phyloP scores from a whole-genome alignment of 2,113 vertebrate genomes.

The Bombycilla garrulus region DNA sequence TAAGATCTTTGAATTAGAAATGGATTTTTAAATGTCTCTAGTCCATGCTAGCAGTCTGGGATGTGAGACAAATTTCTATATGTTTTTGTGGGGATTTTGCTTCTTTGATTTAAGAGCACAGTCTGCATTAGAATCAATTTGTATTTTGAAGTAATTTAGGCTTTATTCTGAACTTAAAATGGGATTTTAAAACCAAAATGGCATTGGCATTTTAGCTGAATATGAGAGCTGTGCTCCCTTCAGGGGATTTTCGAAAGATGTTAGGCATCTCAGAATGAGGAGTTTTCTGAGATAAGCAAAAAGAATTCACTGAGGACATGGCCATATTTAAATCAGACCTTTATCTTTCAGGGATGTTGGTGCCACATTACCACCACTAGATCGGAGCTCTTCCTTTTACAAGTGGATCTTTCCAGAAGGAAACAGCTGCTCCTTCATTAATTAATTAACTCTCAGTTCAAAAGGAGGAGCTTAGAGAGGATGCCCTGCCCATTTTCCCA shows the following conservation, averaged over 20 bases:
- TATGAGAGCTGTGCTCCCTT: not conserved
- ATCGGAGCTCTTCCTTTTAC: rapidly evolving
- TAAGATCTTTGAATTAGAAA: constrained; percentile 11
- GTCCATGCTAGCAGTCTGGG: not conserved
- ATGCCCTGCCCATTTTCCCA: rapidly evolving
- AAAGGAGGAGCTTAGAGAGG: not conserved
- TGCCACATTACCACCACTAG: not conserved
- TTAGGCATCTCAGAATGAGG: not conserved
- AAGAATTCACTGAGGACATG: not conserved
- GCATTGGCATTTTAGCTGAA: not conserved
- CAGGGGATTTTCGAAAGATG: not conserved
- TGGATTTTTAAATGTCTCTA: not conserved
- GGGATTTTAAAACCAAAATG: not conserved
- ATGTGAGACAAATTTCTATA: not conserved
- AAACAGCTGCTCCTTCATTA: not conserved
- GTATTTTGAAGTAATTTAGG: not conserved
- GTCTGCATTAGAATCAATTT: not conserved
- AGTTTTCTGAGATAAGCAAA: not conserved
- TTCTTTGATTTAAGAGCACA: not conserved
- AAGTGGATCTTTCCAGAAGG: not conserved
- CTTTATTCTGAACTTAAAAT: not conserved
- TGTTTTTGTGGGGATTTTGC: not conserved
- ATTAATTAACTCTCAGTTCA: not conserved
- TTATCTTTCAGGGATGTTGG: not conserved
- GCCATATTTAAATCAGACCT: not conserved